Conservation (phyloP, 2,888 invertebrate genomes). For the Hesperia comma region DNA sequence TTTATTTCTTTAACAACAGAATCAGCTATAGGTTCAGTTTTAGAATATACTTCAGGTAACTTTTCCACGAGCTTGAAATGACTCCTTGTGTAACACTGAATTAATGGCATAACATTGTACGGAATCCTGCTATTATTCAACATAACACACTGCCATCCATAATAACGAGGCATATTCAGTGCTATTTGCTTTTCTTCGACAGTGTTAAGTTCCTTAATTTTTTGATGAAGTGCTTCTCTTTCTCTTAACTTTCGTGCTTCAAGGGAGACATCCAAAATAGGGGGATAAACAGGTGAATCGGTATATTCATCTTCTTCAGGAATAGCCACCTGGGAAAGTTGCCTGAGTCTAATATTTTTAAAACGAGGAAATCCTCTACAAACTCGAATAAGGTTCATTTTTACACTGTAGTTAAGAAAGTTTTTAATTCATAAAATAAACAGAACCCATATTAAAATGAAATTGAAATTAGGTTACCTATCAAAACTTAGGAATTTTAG, state of each 20-base stretch:
- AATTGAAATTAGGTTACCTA: no score
- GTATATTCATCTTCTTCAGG: slow-evolving; percentile 71
- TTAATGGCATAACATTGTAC: slow-evolving; percentile 87
- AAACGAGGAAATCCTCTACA: slow-evolving; percentile 65
- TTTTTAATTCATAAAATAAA: no score
- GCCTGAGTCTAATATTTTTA: slow-evolving; percentile 54
- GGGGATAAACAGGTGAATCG: slow-evolving; percentile 81
- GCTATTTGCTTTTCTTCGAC: slow-evolving; percentile 94
- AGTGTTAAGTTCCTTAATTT: slow-evolving; percentile 86
- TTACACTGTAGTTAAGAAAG: slow-evolving; percentile 25
- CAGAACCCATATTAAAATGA: no score
- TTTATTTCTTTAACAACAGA: slow-evolving; percentile 80
- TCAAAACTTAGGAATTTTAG: no score
- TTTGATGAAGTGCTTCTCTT: slow-evolving; percentile 77
- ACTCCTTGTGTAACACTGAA: slow-evolving; percentile 91
- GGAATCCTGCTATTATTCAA: slow-evolving; percentile 85
- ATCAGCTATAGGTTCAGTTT: slow-evolving; percentile 73
- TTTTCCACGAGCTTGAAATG: slow-evolving; percentile 84
- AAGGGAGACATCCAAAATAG: slow-evolving; percentile 85
- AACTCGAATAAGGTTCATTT: slow-evolving; percentile 67
- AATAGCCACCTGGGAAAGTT: slow-evolving; percentile 59
- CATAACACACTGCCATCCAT: slow-evolving; percentile 88
- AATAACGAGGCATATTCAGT: slow-evolving; percentile 92
- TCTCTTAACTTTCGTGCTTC: slow-evolving; percentile 76
- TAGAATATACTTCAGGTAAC: slow-evolving; percentile 85